Base-by-base conservation (phyloP, 2,797 vertebrate genomes). In the Sebastes iracundus region DNA sequence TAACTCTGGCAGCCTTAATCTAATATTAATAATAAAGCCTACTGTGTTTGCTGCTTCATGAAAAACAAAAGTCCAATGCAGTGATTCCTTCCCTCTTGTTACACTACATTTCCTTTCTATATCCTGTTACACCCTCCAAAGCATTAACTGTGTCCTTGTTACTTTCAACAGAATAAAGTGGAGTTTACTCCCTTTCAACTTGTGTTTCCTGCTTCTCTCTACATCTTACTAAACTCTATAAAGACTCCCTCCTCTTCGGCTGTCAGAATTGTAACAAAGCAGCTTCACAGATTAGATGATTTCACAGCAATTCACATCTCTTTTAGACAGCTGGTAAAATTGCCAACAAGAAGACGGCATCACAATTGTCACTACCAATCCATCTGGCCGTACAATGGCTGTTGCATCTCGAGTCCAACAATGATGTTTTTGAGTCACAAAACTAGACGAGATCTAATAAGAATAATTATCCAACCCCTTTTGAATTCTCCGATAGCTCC, bases 291-390 rank as follows among this genome's bases (percentile, higher is more conserved):
- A 74, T 70, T 58, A 55, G 20, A 61, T 60, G 67, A 79, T 62
- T 79, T 89, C 58, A 79, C 65, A 38, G 62, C 66, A 69, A 81
- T 77, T 65, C 83, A 71, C 61, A 18, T 85, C 42, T 60, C 58
- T 53, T 65, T 77, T 46, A 56, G 75, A 85, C 78, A 62, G 85
- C 62, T 62, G 68, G 61, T 62, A 23, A 75, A 73, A 78, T 38
- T 38, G 67, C 80, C 77, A 66, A 66, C 32, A 55, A 70, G 77
- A 70, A 35, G 55, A 61, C 5, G 11, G 46, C 66, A 66, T 77
- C 67, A 27, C 42, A 75, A 68, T 52, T 82, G 73, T 73, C 67
- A 65, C 53, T 52, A 81, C 33, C 38, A 62, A 79, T 79, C 74
- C 56, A 60, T 83, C 61, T 70, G 22, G 22, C 49, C 11, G 25